Conservation (phyloP, 2,113 vertebrate genomes). For the Tamias sibiricus region DNA sequence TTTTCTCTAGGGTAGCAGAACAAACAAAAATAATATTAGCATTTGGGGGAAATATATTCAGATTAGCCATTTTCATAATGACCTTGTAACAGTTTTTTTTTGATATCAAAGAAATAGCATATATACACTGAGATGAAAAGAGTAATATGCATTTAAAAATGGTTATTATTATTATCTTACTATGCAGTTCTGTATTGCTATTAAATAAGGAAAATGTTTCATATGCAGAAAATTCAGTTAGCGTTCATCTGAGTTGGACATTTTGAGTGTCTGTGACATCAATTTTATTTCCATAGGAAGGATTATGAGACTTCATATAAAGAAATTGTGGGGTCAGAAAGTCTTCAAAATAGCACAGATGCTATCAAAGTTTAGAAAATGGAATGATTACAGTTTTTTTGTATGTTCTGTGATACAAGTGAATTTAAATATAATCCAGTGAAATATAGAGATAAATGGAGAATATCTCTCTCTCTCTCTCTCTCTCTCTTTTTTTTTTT, state of each 20-base stretch:
- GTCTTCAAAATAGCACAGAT: not conserved
- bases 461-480: no score
- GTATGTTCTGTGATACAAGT: not conserved
- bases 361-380: slow-evolving; percentile 1
- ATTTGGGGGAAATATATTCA: not conserved
- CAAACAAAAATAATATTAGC: not conserved
- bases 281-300: slow-evolving; percentile 48
- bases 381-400: not conserved
- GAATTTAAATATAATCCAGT: not conserved
- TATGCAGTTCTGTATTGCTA: not conserved
- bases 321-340: not conserved
- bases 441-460: not conserved
- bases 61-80: not conserved
- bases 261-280: not conserved
- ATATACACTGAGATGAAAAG: slow-evolving; percentile 19
- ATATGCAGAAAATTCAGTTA: slow-evolving; percentile 18
- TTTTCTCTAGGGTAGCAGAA: not conserved
- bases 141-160: not conserved
- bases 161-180: not conserved
- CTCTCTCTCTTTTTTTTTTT: no score
- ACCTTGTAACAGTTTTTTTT: not conserved
- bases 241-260: not conserved
- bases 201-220: slow-evolving; percentile 9
- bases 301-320: not conserved
- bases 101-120: slow-evolving; percentile 18